Conservation (phyloP, 1,140 invertebrate species). For the Lepidurus packardi region DNA sequence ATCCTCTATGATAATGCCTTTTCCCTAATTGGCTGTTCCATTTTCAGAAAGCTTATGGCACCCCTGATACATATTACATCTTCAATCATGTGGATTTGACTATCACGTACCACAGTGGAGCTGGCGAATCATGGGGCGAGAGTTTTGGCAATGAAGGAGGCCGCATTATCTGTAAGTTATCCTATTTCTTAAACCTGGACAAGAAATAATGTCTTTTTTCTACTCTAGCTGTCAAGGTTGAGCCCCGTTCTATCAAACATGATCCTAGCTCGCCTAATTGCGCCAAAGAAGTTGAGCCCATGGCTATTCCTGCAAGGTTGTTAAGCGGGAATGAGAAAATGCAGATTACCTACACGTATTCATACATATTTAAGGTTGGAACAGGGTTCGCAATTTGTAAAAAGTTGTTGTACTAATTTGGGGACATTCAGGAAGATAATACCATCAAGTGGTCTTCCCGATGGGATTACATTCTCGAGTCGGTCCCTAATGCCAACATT, state of each 20-base stretch:
- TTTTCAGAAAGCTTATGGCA: slow-evolving; percentile 46
- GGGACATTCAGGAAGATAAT: slow-evolving; percentile 37
- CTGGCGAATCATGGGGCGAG: slow-evolving; percentile 74
- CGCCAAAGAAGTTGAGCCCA: slow-evolving; percentile 48
- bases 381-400: neutral
- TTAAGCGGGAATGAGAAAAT: slow-evolving; percentile 48
- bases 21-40: neutral
- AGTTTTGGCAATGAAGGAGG: slow-evolving; percentile 71
- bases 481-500: slow-evolving; percentile 97
- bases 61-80: slow-evolving; percentile 73
- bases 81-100: slow-evolving; percentile 95
- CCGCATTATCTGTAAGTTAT: slow-evolving; percentile 55
- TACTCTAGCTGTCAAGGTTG: slow-evolving; percentile 59
- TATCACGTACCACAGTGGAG: slow-evolving; percentile 87
- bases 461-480: slow-evolving; percentile 99
- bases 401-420: slow-evolving; percentile 21
- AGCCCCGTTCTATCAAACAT: slow-evolving; percentile 72
- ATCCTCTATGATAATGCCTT: neutral
- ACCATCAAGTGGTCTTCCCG: slow-evolving; percentile 93
- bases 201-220: slow-evolving; percentile 31
- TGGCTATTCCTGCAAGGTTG: slow-evolving; percentile 57
- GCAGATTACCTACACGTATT: slow-evolving; percentile 78
- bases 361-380: slow-evolving; percentile 67
- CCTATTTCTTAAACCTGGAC: slow-evolving; percentile 33
- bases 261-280: slow-evolving; percentile 51